A percentile compares a stretch with the other conserved stretches of the same genome.
Conservation (phyloP, 2,888 invertebrate genomes). For the Ectemnius continuus region DNA sequence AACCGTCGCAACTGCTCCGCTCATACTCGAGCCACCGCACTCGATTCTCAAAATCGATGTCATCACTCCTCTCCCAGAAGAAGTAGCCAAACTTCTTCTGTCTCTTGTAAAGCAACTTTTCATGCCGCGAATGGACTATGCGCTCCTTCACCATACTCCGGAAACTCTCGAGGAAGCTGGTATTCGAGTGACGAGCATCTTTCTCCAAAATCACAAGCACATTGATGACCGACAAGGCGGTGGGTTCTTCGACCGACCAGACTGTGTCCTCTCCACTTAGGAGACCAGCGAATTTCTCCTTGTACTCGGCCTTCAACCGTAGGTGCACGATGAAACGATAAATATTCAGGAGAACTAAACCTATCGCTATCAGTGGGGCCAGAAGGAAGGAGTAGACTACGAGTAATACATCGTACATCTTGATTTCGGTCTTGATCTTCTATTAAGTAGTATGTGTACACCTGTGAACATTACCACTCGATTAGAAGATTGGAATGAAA, state of each 20-base stretch:
- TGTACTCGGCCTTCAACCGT: slow-evolving; percentile 59
- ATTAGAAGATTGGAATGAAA: no score
- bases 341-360: slow-evolving; percentile 48
- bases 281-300: slow-evolving; percentile 77
- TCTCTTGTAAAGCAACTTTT: slow-evolving; percentile 78
- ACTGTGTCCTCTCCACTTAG: slow-evolving; percentile 80
- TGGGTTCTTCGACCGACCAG: slow-evolving; percentile 80
- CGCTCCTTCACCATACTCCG: slow-evolving; percentile 52
- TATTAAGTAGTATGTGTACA: no score
- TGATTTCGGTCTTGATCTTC: neutral
- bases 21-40: slow-evolving; percentile 77
- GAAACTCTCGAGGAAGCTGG: slow-evolving; percentile 54
- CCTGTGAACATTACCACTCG: no score
- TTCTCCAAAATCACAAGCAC: slow-evolving; percentile 79
- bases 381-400: slow-evolving; percentile 49
- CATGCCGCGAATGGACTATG: slow-evolving; percentile 48
- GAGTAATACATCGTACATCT: slow-evolving; percentile 38
- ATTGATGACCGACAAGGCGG: slow-evolving; percentile 79
- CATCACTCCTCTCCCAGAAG: slow-evolving; percentile 78
- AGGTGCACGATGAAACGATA: slow-evolving; percentile 57
- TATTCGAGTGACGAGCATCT: slow-evolving; percentile 44
- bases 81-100: slow-evolving; percentile 79
- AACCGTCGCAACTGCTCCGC: slow-evolving; percentile 59
- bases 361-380: slow-evolving; percentile 45
- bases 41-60: slow-evolving; percentile 77